Conservation (phyloP, 2,888 invertebrate genomes). For the Microplitis deprimator region DNA sequence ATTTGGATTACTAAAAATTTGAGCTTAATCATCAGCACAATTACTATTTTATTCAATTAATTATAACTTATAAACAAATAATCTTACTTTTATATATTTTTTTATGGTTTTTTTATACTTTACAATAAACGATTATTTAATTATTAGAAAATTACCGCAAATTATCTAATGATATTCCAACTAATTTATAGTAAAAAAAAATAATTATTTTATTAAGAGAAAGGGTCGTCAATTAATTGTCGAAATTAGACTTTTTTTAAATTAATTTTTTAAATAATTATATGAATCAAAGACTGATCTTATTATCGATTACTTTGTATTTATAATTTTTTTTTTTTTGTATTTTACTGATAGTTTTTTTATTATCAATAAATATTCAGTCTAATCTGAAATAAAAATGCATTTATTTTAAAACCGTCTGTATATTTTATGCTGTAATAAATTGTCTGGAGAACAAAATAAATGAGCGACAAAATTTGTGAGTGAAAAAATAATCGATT, state of each 20-base stretch:
- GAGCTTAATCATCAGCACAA: not conserved
- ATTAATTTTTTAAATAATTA: no score
- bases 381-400: no score
- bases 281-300: no score
- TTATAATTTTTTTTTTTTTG: no score
- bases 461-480: no score
- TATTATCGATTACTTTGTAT: no score
- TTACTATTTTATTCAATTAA: conserved; percentile 25
- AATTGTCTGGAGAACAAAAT: no score
- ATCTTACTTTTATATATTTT: conserved; percentile 41
- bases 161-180: conserved; percentile 37
- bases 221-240: conserved; percentile 38
- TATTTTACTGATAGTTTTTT: no score
- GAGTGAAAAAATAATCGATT: no score
- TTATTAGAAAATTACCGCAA: conserved; percentile 48
- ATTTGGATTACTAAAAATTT: not conserved
- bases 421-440: no score
- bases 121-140: conserved; percentile 45
- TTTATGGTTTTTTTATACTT: conserved; percentile 39
- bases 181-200: not conserved
- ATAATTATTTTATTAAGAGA: conserved; percentile 24
- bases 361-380: no score
- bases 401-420: no score
- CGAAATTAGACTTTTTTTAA: not conserved
- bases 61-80: conserved; percentile 39